Base-by-base conservation (phyloP, 2,113 vertebrate genomes). In the Microcebus jonahi region DNA sequence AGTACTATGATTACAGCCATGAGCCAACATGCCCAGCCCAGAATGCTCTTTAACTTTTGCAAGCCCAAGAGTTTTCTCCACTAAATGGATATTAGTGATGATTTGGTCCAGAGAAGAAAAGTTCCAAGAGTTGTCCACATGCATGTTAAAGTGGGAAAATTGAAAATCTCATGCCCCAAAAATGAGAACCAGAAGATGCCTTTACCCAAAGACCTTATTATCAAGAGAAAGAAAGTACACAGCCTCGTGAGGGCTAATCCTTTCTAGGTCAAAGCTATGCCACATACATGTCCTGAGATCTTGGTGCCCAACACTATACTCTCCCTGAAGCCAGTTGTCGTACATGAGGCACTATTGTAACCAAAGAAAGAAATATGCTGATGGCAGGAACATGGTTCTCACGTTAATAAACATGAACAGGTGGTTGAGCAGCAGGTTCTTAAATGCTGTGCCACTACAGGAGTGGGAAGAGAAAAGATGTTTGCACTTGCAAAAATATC, bases 401-500 rank as follows among this genome's bases (percentile, higher is more conserved):
- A 77, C 75, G 36, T 50, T 48, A 88, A 88, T 80, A 86, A 93
- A 84, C 63, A 84, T 8, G 89, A 89, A 29, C 91, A 97, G 91
- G 93, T 94, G 94, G 90, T 14, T 53, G 39, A 95, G 48, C 95
- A 97, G 97, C 87, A 79, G 97, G 42, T 94, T 97, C 85, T 88
- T 94, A 82, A 95, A 88, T 53, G 31, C 86, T 67, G 70, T 53
- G 57, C 59, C 45, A 70, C 71, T 73, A 27, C 2, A 36, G 83
- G 76, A 86, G 39, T 67, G 65, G 11, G n/a, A 70, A 95, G 77
- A 96, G 76, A 80, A 90, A 90, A 96, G 73, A 93, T 11, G 63
- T 94, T 77, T 96, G 95, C 91, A 80, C 89, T 97, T 93, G 57
- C 87, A 91, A 97, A 98, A 97, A 97, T 97, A 96, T 61, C 96